phyloP scores from a whole-genome alignment of 2,113 vertebrate genomes.

The Brevimyrus niger region DNA sequence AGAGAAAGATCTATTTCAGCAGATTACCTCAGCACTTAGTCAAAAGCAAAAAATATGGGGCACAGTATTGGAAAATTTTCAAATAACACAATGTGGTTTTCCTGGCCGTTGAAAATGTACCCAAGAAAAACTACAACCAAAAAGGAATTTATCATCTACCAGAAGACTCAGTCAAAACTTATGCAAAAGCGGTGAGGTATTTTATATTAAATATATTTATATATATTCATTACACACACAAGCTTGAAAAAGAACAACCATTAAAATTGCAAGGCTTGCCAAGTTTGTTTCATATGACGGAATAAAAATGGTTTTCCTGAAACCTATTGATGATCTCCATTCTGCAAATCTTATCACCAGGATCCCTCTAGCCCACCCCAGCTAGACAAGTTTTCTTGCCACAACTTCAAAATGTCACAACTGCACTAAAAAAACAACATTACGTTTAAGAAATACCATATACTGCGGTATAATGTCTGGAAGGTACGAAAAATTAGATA shows the following conservation, averaged over 20 bases:
- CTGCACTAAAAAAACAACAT: background rate
- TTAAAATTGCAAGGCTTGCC: background rate
- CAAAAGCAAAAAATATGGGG: background rate
- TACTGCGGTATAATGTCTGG: background rate
- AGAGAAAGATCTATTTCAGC: background rate
- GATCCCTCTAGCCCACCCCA: background rate
- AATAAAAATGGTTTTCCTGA: background rate
- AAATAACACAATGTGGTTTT: background rate
- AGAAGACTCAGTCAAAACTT: background rate
- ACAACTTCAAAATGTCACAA: background rate
- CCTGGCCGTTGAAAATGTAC: background rate
- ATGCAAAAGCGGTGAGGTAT: background rate
- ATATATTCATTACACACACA: background rate
- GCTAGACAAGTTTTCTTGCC: background rate
- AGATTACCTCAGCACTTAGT: background rate
- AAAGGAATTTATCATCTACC: background rate
- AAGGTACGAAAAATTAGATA: background rate
- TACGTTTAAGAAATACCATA: background rate
- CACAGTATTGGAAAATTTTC: background rate
- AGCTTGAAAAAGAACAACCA: background rate
- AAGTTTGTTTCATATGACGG: background rate
- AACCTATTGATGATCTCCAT: background rate
- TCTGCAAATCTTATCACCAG: background rate
- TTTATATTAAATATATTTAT: too few species aligned
- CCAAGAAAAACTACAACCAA: background rate